Base-by-base conservation (phyloP, 1,140 invertebrate species). In the Euglossa dilemma region DNA sequence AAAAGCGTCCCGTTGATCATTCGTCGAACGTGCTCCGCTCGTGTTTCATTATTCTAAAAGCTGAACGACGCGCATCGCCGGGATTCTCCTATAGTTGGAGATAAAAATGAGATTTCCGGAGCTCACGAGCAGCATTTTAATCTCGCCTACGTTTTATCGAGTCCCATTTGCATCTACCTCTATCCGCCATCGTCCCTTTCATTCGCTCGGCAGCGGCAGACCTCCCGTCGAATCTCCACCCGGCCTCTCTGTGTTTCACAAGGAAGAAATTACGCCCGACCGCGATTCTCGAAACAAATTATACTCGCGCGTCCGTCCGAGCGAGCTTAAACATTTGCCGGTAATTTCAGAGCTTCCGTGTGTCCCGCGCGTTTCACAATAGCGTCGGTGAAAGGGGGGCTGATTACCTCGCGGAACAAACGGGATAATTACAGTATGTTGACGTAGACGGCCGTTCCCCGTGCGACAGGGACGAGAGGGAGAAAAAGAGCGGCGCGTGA, bases 21-120 rank as follows among this genome's bases (percentile, higher is more conserved):
- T 74, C 71, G 74, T 74, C 59, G 79, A 80, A 80, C 70, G 70
- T 47, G 12, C 23, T 18, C 23, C 50, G 47, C 47, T 80, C 70
- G 47, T 66, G 47, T 80, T 72, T 80, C 70, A 80, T 80, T 74
- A 80, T 80, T 23, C 59, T 80, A 80, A 80, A 80, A 80, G 79
- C 78, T 36, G n/a, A 25, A 20, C 28, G 18, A 25, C 20, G 9
- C 18, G 7, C 11, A 7, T 8, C 28, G 20, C 36, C 6, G n/a
- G 20, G 14, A 25, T 5, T 9, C 20, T 16, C 8, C 57, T 12
- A 36, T 36, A 36, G 47, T 47, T 14, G 7, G 43, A 56, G 59
- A 66, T 74, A 73, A 64, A 80, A 64, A 45, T 16, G 59, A 64
- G n/a, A 56, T 59, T 25, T 61, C 23, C 14, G 36, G 66, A 16